Base-by-base conservation (phyloP, 2,888 invertebrate species). In the Yponomeuta malinellus region DNA sequence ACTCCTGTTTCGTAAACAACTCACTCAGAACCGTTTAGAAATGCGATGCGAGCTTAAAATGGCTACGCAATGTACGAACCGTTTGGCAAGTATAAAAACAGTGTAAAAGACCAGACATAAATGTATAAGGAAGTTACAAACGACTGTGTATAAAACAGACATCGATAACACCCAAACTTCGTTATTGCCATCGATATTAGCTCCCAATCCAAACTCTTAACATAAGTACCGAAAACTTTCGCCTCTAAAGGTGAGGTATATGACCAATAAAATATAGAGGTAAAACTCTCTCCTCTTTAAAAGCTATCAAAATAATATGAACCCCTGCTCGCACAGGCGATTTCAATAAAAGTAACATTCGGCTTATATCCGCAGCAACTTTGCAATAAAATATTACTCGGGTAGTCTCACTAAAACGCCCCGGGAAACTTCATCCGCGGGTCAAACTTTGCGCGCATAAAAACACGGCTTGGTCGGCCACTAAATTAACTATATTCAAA, bases 401-500 rank as follows among this genome's bases (percentile, higher is more conserved):
- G 63, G 70, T 70, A 69, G 70, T 73, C 63, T 68, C 71, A 73
- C 70, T 71, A 68, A 72, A 76, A 78, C 75, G 52, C 69, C 64
- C 69, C 31, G 23, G 43, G 74, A 80, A 80, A 77, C 80, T 79
- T 75, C 71, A 72, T 68, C 52, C 52, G 52, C 15, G 73, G 76
- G 71, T 74, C 74, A 78, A 82, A 81, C 76, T 82, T 81, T 76
- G 72, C 65, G 73, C 75, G 73, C 75, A 78, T 76, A 79, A 81
- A 81, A 83, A 76, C 75, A 73, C 72, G 66, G 63, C 71, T 59
- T 70, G 69, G 71, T 43, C 71, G 64, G 75, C 77, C 78, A 81
- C 80, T 83, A 85, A 86, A 86, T 86, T 86, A 86, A 81, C 79
- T 78, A 79, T 83, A 83, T 86, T 85, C 85, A 84, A 84, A 83